Percentiles rank a stretch among this genome's conserved stretches.
Conservation (phyloP, 2,888 invertebrate species). For the Calephelis perditalis region DNA sequence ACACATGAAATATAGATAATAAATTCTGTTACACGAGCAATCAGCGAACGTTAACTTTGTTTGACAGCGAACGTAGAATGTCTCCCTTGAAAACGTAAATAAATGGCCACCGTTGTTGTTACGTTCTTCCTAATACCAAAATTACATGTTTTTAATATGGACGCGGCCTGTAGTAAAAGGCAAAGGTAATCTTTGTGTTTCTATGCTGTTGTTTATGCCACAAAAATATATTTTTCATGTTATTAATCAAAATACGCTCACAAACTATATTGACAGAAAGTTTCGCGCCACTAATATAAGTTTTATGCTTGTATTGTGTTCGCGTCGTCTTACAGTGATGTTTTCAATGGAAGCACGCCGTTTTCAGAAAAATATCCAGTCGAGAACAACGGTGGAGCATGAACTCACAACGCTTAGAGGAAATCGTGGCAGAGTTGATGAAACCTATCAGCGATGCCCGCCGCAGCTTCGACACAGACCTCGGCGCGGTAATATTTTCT, state of each 20-base stretch:
- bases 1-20: neutral
- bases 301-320: constrained; percentile 39
- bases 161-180: constrained; percentile 53
- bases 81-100: constrained; percentile 68
- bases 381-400: constrained; percentile 65
- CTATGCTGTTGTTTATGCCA: constrained; percentile 11
- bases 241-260: constrained; percentile 42
- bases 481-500: constrained; percentile 50
- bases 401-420: constrained; percentile 63
- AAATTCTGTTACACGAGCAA: constrained; percentile 6
- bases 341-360: constrained; percentile 52
- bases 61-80: constrained; percentile 38
- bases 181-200: constrained; percentile 43
- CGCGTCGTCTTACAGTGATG: constrained; percentile 53
- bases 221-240: constrained; percentile 28
- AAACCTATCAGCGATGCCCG: constrained; percentile 60
- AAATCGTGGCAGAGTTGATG: constrained; percentile 68
- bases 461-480: constrained; percentile 64
- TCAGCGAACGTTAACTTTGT: neutral
- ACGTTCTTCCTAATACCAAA: constrained; percentile 63
- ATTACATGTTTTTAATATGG: constrained; percentile 70
- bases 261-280: constrained; percentile 47
- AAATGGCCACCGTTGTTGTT: constrained; percentile 75
- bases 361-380: constrained; percentile 58
- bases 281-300: constrained; percentile 62